Conservation (phyloP, 2,888 invertebrate genomes). For the Herminia tarsipennalis region DNA sequence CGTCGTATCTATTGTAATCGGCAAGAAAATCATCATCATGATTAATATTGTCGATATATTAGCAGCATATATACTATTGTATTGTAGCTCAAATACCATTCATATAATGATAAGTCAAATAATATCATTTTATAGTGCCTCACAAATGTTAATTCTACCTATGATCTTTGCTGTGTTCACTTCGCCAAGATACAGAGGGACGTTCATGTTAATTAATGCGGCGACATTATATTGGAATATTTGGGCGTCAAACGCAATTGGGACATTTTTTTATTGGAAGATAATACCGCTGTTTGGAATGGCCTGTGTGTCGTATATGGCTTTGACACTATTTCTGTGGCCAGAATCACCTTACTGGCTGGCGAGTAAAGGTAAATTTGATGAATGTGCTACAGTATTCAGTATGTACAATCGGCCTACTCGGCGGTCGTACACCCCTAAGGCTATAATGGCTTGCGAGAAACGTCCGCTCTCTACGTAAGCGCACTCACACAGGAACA, state of each 20-base stretch:
- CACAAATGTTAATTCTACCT: constrained; percentile 22
- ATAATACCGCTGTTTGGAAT: constrained; percentile 43
- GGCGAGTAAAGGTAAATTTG: constrained; percentile 49
- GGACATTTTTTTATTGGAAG: constrained; percentile 51
- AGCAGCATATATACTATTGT: constrained; percentile 34
- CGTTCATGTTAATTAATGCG: constrained; percentile 47
- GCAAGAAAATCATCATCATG: constrained; percentile 39
- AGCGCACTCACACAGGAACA: too few species aligned
- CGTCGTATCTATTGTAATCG: constrained; percentile 33
- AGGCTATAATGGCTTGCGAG: too few species aligned
- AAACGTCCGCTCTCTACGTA: too few species aligned
- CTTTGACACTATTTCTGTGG: constrained; percentile 24
- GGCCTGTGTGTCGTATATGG: constrained; percentile 24
- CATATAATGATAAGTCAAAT: constrained; percentile 43
- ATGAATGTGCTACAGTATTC: constrained; percentile 37
- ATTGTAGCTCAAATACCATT: constrained; percentile 32
- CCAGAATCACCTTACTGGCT: constrained; percentile 54
- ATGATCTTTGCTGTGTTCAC: constrained; percentile 48
- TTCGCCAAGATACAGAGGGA: constrained; percentile 48
- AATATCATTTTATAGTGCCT: constrained; percentile 27
- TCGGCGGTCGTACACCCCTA: too few species aligned
- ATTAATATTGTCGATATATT: constrained; percentile 28
- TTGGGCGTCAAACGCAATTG: too few species aligned
- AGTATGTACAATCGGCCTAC: not conserved
- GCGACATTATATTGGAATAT: constrained; percentile 50